Evolutionary conservation across 1,140 invertebrate species (phyloP).

Genomic region (Lordiphosa stackelbergi): DNA sequence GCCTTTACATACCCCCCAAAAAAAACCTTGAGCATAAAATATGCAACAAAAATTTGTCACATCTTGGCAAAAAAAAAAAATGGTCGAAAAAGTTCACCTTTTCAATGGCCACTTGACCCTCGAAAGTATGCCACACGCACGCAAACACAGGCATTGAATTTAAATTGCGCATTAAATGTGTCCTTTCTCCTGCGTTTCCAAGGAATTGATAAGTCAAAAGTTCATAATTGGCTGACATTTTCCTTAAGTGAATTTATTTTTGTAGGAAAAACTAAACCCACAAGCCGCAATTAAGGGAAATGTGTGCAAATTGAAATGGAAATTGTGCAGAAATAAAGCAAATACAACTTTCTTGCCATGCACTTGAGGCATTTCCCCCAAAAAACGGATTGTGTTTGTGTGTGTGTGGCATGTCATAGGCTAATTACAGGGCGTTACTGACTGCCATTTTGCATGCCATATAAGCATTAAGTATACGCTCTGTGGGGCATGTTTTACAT

Average conservation of each 20-base stretch:
- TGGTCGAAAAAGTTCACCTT: constrained; percentile 63
- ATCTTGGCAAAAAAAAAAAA: constrained; percentile 46
- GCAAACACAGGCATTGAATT: constrained; percentile 57
- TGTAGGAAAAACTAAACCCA: not conserved
- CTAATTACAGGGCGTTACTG: constrained; percentile 68
- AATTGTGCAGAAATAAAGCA: constrained; percentile 39
- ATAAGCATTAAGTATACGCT: constrained; percentile 57
- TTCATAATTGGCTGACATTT: constrained; percentile 58
- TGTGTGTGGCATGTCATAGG: constrained; percentile 53
- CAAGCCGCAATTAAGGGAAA: constrained; percentile 27
- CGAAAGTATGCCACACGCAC: constrained; percentile 20
- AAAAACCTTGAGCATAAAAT: constrained; percentile 50
- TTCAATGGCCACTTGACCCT: constrained; percentile 70
- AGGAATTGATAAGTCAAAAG: constrained; percentile 72
- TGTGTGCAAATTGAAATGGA: constrained; percentile 55
- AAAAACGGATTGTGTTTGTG: constrained; percentile 9
- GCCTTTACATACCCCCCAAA: constrained; percentile 13
- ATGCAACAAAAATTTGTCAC: constrained; percentile 73
- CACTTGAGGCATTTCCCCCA: constrained; percentile 39
- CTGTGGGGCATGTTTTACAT: constrained; percentile 45
- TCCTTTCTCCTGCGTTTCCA: constrained; percentile 40
- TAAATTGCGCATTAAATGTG: constrained; percentile 69
- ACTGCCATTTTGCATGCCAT: constrained; percentile 66
- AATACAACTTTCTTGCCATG: constrained; percentile 45
- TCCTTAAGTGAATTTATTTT: constrained; percentile 20